Base-by-base conservation (phyloP, 2,113 vertebrate genomes). In the Myocastor coypus region DNA sequence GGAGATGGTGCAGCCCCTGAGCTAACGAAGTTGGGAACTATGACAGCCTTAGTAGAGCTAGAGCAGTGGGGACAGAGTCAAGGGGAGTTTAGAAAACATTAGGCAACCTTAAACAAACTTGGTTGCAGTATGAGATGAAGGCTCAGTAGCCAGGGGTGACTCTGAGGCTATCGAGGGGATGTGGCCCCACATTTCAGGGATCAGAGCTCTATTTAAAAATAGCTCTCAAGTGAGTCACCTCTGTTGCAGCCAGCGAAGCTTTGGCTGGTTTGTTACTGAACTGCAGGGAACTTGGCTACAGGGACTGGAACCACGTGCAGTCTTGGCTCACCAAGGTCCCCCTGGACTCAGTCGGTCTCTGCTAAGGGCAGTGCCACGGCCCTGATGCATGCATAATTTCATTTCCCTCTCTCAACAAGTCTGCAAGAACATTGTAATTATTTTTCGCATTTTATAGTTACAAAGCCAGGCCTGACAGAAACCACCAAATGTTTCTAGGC, bases 141-240 rank as follows among this genome's bases (percentile, higher is more conserved):
- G 63, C 84, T 59, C 11, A 69, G 61, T 61, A 68, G 30, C 66
- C 40, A 50, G 8, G 7, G 86, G 61, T 59, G 32, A 81, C 24
- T 73, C 81, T 64, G 71, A 95, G 87, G 81, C 84, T 87, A 66
- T 88, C 1, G 5, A 42, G 12, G 28, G 84, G 52, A 22, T 63
- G 14, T 57, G 59, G 30, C 46, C 61, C 85, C 88, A 69, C 73
- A 69, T 64, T 91, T 77, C 57, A 92, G 59, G 50, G 87, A 77
- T 91, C 42, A 75, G 77, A 89, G 64, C 40, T 93, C 75, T 63
- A 1, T 90, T 87, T 96, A 97, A 96, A 97, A 96, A 87, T 89
- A 95, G 84, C 71, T 87, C 88, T 89, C 87, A 57, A 32, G 89
- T 95, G 84, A 96, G 40, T 97, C 92, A 68, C 71, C 19, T 63